Percentiles rank a stretch among this genome's conserved stretches.
Evolutionary conservation across 2,113 vertebrate species (phyloP).

Genomic region (Callionymus lyra): DNA sequence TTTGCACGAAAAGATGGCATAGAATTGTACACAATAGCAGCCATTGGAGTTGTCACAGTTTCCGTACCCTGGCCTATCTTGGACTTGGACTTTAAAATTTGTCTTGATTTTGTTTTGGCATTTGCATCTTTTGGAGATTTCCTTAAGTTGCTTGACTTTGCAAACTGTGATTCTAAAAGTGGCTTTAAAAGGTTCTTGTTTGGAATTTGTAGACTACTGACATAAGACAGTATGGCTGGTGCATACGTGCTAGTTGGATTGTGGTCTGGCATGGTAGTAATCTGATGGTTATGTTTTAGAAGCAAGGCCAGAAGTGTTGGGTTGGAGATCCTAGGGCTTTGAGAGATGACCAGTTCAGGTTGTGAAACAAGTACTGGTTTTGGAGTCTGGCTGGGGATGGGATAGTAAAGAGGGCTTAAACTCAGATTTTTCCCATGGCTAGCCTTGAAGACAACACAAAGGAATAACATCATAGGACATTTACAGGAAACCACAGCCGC

Average conservation of each 20-base stretch:
- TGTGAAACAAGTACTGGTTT: neutral
- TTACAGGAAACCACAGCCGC: slow-evolving; percentile 67
- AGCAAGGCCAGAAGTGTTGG: neutral
- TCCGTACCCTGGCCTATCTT: too few species aligned
- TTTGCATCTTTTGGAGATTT: neutral
- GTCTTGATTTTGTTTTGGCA: too few species aligned
- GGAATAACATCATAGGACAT: slow-evolving; percentile 79
- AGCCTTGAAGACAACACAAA: slow-evolving; percentile 74
- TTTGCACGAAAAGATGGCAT: neutral
- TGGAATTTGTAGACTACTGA: neutral
- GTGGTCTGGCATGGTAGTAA: neutral
- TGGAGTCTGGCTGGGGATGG: slow-evolving; percentile 9
- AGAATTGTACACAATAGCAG: neutral
- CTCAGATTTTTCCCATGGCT: slow-evolving; percentile 60
- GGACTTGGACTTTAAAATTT: too few species aligned
- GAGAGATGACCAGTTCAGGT: slow-evolving; percentile 2
- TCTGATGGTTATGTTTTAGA: slow-evolving; percentile 1
- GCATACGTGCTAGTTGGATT: neutral
- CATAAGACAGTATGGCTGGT: neutral
- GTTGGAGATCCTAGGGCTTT: slow-evolving; percentile 4
- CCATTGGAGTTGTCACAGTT: too few species aligned
- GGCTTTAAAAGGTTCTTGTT: slow-evolving; percentile 7
- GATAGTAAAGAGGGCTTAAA: slow-evolving; percentile 9
- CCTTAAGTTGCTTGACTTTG: slow-evolving; percentile 9
- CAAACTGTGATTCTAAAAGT: neutral